Evolutionary conservation across 2,113 vertebrate species (phyloP), one percentile per base, ranked within the genome.

Genomic region (Neolamprologus falcicula): DNA sequence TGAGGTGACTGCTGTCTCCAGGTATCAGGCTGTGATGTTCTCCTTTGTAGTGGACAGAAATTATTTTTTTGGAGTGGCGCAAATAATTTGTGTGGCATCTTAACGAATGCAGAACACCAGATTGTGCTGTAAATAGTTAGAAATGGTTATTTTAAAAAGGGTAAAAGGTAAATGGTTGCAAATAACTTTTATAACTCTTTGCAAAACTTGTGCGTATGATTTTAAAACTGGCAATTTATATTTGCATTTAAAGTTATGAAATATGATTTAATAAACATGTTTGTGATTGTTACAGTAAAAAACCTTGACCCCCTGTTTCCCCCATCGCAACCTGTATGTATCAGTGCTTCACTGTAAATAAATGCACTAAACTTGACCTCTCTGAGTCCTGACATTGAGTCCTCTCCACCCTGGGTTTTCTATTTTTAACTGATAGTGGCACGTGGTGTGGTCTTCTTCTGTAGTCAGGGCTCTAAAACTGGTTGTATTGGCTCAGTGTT

Each of bases 241-340:
- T 13, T 26, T 55, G 54, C 54, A 55, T 55, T 55, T 55, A 55
- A 55, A 55, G 11, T 55, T 7, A 26, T 55, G 7, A 55, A 55
- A 55, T 55, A 26, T 55, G 21, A 57, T 57, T 26, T 14, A 57
- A 57, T 57, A 57, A 57, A 57, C 4, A 57, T 26, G 7, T 57
- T 57, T 57, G 54, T 57, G 12, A 0, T 57, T 57, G 54, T 57
- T 57, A 57, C 54, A 57, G 54, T 28, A 28, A 0, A 57, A 57
- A 57, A 57, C 28, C 28, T 0, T 6, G 28, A 61, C 28, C 0
- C 16, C 28, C 0, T 6, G 3, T 33, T 33, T 35, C 59, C 31
- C 59, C 59, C 59, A 35, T 63, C 2, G 17, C 59, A 35, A 35
- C 31, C 59, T 63, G 16, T 63, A 35, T 63, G 9, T n/a, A 35